Conservation (phyloP, 2,888 invertebrate species). For the Protonemura montana region DNA sequence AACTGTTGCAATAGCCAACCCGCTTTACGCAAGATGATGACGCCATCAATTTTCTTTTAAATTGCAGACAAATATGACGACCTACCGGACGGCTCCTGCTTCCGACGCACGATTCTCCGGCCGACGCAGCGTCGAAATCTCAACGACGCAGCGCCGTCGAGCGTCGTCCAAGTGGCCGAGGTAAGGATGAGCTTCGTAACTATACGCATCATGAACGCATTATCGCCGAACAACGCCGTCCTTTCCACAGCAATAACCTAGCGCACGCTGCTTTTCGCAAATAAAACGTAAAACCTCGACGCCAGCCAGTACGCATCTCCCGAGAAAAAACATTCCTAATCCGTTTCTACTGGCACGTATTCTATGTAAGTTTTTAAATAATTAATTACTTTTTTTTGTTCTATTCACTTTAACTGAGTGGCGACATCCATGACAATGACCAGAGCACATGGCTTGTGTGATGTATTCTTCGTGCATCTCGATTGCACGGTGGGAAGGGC, state of each 20-base stretch:
- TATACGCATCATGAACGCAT: not conserved
- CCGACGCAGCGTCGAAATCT: slow-evolving; percentile 50
- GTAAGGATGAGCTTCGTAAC: not conserved
- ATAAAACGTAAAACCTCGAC: not conserved
- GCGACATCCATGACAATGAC: not conserved
- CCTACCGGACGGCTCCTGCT: slow-evolving; percentile 53
- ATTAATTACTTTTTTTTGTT: not conserved
- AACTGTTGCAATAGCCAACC: not conserved
- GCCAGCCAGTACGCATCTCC: not conserved
- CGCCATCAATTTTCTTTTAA: not conserved
- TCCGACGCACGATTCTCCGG: slow-evolving; percentile 51
- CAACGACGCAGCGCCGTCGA: slow-evolving; percentile 50
- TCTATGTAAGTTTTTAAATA: not conserved
- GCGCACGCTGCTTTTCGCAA: not conserved
- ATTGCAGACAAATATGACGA: slow-evolving; percentile 52
- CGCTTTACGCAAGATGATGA: not conserved
- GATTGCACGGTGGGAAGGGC: not conserved
- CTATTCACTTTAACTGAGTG: not conserved
- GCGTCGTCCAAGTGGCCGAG: slow-evolving; percentile 34
- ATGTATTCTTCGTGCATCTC: not conserved
- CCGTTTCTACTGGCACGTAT: not conserved
- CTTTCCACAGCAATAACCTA: not conserved
- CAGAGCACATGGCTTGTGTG: not conserved
- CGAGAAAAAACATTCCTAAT: not conserved
- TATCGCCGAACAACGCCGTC: not conserved